Evolutionary conservation across 2,888 invertebrate species (phyloP), one percentile per base, ranked within the genome.

Genomic region (Zygaena filipendulae): DNA sequence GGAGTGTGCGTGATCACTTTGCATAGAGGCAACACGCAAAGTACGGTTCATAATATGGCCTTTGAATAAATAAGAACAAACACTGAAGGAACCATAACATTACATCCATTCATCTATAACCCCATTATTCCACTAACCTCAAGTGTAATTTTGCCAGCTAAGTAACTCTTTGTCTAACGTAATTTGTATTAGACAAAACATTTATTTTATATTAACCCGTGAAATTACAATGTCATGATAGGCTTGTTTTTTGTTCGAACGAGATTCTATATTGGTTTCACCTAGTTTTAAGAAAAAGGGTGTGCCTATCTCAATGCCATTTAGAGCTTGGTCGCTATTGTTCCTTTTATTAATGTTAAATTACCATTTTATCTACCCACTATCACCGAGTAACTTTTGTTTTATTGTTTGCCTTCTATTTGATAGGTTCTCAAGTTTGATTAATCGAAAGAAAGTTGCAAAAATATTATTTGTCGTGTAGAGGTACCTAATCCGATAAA

Each of bases 21-120:
- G 39, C 41, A 40, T 21, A 39, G 36, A 46, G 43, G 31, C 41
- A 39, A 39, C 71, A 71, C 68, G 64, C 70, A 50, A 69, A 56
- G n/a, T n/a, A n/a, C n/a, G n/a, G n/a, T n/a, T n/a, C n/a, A n/a
- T n/a, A n/a, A n/a, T n/a, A n/a, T n/a, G n/a, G n/a, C n/a, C n/a
- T n/a, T n/a, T n/a, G n/a, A n/a, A n/a, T n/a, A n/a, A n/a, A n/a
- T n/a, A n/a, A n/a, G n/a, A n/a, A n/a, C n/a, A n/a, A n/a, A n/a
- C n/a, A n/a, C n/a, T n/a, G n/a, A n/a, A n/a, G n/a, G n/a, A n/a
- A n/a, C n/a, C n/a, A n/a, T n/a, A n/a, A n/a, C n/a, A n/a, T n/a
- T n/a, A n/a, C n/a, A n/a, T n/a, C n/a, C n/a, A n/a, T n/a, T n/a
- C n/a, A n/a, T n/a, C n/a, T n/a, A n/a, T n/a, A n/a, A n/a, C n/a